These are phyloP conservation scores for Drosophila pallidifrons DNA, from an alignment of 1,140 invertebrate species.

Conservation along the genomic window DNA sequence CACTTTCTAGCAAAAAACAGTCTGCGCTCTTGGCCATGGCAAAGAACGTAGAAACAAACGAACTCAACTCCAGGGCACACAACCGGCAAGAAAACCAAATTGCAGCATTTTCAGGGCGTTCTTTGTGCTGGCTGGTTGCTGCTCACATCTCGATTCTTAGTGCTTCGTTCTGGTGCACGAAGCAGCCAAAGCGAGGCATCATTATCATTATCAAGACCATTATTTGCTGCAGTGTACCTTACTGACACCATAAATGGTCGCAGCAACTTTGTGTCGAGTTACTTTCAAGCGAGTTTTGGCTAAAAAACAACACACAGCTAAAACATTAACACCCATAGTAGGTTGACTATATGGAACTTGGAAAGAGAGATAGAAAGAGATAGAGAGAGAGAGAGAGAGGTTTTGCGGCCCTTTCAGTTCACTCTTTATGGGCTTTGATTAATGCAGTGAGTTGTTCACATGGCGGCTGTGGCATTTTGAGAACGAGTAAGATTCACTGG, in stretches of 20 bases:
- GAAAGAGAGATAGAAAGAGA: not conserved
- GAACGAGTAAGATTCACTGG: slow-evolving; percentile 73
- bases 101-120: slow-evolving; percentile 77
- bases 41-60: slow-evolving; percentile 52
- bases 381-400: not conserved
- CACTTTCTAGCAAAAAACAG: slow-evolving; percentile 67
- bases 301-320: not conserved
- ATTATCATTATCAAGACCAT: slow-evolving; percentile 74
- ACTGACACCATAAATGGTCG: slow-evolving; percentile 78
- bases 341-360: slow-evolving; percentile 16
- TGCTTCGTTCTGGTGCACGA: slow-evolving; percentile 28
- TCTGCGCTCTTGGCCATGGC: slow-evolving; percentile 42
- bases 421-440: slow-evolving; percentile 43
- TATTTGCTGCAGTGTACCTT: slow-evolving; percentile 80
- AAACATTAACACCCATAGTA: slow-evolving; percentile 31
- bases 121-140: not conserved
- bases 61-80: slow-evolving; percentile 30
- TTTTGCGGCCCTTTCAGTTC: slow-evolving; percentile 28
- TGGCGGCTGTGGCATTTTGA: slow-evolving; percentile 55
- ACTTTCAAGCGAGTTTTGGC: slow-evolving; percentile 45
- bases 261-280: slow-evolving; percentile 32
- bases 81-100: slow-evolving; percentile 59
- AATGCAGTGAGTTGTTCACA: slow-evolving; percentile 62
- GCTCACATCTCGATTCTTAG: not conserved
- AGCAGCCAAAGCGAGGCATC: slow-evolving; percentile 50